Percentiles rank a stretch among this genome's conserved stretches.
Conservation (phyloP, 2,113 vertebrate species). For the Chaetodon trifascialis region DNA sequence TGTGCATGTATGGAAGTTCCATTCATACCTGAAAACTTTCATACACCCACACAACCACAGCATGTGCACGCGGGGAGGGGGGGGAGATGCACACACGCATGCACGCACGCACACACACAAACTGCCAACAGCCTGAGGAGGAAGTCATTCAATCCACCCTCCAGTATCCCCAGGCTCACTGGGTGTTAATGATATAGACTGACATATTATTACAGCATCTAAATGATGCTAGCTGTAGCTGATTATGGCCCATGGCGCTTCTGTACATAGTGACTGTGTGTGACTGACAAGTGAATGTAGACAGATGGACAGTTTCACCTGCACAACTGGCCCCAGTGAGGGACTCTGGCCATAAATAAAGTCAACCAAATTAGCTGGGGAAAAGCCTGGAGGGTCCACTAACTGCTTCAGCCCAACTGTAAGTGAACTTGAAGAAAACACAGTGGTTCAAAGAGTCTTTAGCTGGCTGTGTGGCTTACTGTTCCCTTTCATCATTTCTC, state of each 20-base stretch:
- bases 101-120: background rate
- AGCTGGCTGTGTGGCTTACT: slow-evolving; percentile 42
- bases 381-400: slow-evolving; percentile 48
- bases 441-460: slow-evolving; percentile 39
- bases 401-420: slow-evolving; percentile 45
- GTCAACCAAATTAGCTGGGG: slow-evolving; percentile 49
- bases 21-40: slow-evolving; percentile 38
- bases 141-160: slow-evolving; percentile 57
- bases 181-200: slow-evolving; percentile 73
- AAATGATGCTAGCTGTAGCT: slow-evolving; percentile 67
- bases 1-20: slow-evolving; percentile 13
- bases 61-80: background rate
- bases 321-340: slow-evolving; percentile 40
- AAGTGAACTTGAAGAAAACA: slow-evolving; percentile 46
- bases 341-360: slow-evolving; percentile 61
- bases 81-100: background rate
- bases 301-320: slow-evolving; percentile 63
- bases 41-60: slow-evolving; percentile 23
- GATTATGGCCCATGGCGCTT: slow-evolving; percentile 59
- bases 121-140: slow-evolving; percentile 38
- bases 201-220: slow-evolving; percentile 77
- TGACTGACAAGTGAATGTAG: slow-evolving; percentile 69
- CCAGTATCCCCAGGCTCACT: slow-evolving; percentile 57
- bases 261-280: slow-evolving; percentile 52
- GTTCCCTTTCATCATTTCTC: slow-evolving; percentile 29